phyloP scores from a whole-genome alignment of 1,140 invertebrate genomes.

The Phocides pigmalion region DNA sequence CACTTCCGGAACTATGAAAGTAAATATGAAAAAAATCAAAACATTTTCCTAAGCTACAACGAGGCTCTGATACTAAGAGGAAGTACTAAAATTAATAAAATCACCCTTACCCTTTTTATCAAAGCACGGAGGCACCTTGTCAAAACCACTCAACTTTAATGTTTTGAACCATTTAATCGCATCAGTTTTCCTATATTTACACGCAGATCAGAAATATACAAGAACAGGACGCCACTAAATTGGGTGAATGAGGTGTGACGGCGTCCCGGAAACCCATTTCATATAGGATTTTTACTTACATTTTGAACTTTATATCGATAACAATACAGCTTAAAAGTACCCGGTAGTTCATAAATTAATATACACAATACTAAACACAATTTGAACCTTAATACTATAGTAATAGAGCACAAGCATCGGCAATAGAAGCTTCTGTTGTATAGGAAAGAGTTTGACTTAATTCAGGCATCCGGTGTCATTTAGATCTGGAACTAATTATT shows the following conservation, averaged over 20 bases:
- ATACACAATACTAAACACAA: neutral
- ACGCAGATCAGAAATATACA: constrained; percentile 39
- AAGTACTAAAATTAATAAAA: neutral
- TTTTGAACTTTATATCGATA: constrained; percentile 38
- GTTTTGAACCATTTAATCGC: constrained; percentile 31
- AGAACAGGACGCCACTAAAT: constrained; percentile 63
- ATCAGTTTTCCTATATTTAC: constrained; percentile 46
- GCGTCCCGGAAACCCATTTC: constrained; percentile 52
- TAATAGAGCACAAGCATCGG: neutral
- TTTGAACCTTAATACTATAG: neutral
- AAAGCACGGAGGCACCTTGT: constrained; percentile 19
- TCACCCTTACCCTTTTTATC: neutral
- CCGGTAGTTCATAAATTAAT: constrained; percentile 8
- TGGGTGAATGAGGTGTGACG: constrained; percentile 65
- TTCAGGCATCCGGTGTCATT: constrained; percentile 48
- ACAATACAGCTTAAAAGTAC: constrained; percentile 35
- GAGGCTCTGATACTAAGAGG: constrained; percentile 1
- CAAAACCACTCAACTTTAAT: constrained; percentile 26
- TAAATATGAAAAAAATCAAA: too few relatives aligned
- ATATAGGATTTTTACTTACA: constrained; percentile 33
- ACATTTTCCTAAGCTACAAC: too few relatives aligned
- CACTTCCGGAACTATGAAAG: too few relatives aligned
- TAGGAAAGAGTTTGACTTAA: constrained; percentile 48
- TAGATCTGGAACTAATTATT: constrained; percentile 44
- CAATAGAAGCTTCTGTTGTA: constrained; percentile 8